Conservation (phyloP, 2,888 invertebrate genomes). For the Gisinianus flammeolus region DNA sequence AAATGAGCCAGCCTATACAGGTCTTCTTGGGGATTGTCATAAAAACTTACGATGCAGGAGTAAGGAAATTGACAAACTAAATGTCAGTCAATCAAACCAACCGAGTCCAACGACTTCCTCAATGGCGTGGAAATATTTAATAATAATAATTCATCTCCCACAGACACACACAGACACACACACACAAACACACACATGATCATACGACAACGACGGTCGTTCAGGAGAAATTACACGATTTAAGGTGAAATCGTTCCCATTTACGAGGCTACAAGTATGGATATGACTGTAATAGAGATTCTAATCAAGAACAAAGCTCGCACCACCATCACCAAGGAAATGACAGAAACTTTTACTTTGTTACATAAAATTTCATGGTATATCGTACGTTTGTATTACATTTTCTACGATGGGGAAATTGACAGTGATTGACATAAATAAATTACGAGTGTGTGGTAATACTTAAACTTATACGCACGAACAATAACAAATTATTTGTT, state of each 20-base stretch:
- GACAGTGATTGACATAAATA: no score
- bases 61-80: not conserved
- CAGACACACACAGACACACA: no score
- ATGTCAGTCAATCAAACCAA: conserved; percentile 6
- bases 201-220: not conserved
- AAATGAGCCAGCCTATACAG: no score
- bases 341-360: no score
- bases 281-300: not conserved
- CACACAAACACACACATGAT: not conserved
- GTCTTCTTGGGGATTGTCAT: not conserved
- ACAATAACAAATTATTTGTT: no score
- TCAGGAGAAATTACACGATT: not conserved
- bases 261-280: not conserved
- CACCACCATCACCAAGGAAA: no score
- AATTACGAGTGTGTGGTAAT: no score
- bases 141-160: not conserved
- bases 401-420: no score
- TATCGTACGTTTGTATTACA: no score
- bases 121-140: not conserved
- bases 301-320: not conserved
- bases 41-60: not conserved
- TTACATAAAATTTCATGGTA: no score
- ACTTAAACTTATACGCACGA: no score
- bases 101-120: not conserved
- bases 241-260: not conserved